Evolutionary conservation across 2,113 vertebrate species (phyloP), one percentile per base, ranked within the genome.

Genomic region (Hylia prasina): DNA sequence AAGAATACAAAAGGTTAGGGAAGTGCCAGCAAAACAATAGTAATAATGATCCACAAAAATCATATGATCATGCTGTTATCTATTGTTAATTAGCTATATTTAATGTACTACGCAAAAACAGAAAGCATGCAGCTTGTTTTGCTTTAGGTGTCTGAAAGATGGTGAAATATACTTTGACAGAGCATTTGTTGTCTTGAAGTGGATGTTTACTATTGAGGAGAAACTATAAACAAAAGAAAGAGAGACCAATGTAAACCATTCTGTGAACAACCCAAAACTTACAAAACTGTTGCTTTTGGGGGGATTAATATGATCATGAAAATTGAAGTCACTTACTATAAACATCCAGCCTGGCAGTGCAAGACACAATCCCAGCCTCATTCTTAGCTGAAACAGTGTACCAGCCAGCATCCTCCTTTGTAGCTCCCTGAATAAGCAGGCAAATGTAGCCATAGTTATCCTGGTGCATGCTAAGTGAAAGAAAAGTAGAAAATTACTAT

Each of bases 371-470:
- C 66, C 99, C 99, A 1, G 99, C 99, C 27, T 99, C 99, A 1
- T 99, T 99, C 98, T 99, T 99, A 88, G 99, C 99, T 4, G 99
- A 99, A 53, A 99, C 99, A 0, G 99, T 99, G 70, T 99, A 99
- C 99, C 99, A 99, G 33, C 99, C 99, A 0, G 99, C 99, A 13
- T 99, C 99, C 66, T 99, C 99, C 86, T 99, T 99, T 54, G 98
- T 97, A 91, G 99, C 98, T 35, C 99, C 99, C 97, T 99, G 99
- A 97, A 99, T 99, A 93, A 99, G 99, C 98, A 99, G 99, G 96
- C 99, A 99, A 88, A 99, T 98, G 98, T 99, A 99, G 92, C 99
- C 99, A 1, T 98, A 98, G 97, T 98, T 99, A 96, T 99, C 99
- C 98, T 99, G 99, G 97, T 99, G 99, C 99, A 99, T 99, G 98